Evolutionary conservation across 2,888 invertebrate genomes (phyloP), one percentile per base, ranked within the genome.

Genomic region (Lepeophtheirus nordmannii): DNA sequence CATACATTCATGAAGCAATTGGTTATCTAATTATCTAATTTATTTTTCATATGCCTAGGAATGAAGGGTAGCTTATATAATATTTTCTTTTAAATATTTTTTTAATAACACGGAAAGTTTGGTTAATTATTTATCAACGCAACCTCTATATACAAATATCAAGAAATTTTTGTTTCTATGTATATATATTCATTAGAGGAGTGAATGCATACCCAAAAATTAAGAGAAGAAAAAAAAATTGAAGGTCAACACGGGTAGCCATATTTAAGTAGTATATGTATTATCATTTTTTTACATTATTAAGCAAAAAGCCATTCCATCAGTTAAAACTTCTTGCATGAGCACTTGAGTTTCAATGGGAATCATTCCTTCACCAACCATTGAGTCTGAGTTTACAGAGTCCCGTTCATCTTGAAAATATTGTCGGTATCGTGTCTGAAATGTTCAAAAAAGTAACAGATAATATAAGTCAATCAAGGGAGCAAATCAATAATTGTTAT

Each of bases 301-400:
- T n/a, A 67, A 68, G 65, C 71, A 71, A 67, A 71, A 71, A 38
- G 71, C 70, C 60, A 71, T 68, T 11, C 71, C 71, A 46, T 71
- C 71, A 3, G 70, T 69, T 12, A 71, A 68, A 5, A 71, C 70
- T 61, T 71, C 71, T 56, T 71, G 71, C 71, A 71, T 71, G 10
- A 71, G 63, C 22, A 71, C 70, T 63, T 70, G 71, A 11, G 71
- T 71, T 59, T 70, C 71, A 69, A 71, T 70, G 11, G 71, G 71
- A 58, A 71, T 67, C 46, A 69, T 67, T 10, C 61, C 68, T 46
- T 68, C 67, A 11, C 23, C 57, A 17, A 58, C 14, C 17, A 20
- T 17, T n/a, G 20, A 39, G 20, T 40, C 11, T 38, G 65, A 38
- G 5, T 38, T n/a, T 14, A n/a, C 38, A 38, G 22, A 22, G n/a